phyloP scores from a whole-genome alignment of 1,140 invertebrate genomes.

The Gonatopus flavifemur region DNA sequence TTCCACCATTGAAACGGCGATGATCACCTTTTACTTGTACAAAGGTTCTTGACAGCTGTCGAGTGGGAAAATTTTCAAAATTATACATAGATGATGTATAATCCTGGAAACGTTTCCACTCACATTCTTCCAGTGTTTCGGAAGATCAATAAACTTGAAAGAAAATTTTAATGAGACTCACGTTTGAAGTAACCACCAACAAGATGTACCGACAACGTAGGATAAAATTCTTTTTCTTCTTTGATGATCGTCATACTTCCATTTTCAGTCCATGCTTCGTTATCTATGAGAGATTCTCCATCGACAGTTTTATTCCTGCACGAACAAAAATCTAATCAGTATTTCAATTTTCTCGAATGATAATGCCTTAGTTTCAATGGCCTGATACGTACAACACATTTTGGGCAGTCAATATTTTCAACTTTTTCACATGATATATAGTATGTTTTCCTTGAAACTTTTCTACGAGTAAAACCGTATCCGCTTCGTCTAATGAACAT shows the following conservation, averaged over 20 bases:
- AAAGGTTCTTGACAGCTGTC: neutral
- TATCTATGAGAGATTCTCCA: constrained; percentile 37
- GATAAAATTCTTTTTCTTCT: constrained; percentile 35
- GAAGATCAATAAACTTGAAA: neutral
- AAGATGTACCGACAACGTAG: constrained; percentile 51
- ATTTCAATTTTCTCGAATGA: no score
- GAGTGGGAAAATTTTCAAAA: neutral
- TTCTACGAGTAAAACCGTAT: constrained; percentile 65
- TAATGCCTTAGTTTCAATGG: no score
- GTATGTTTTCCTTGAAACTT: constrained; percentile 61
- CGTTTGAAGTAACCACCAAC: constrained; percentile 56
- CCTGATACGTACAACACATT: constrained; percentile 49
- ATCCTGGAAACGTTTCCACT: no score
- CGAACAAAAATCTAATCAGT: constrained; percentile 7
- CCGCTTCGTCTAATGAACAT: constrained; percentile 62
- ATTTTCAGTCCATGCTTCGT: constrained; percentile 42
- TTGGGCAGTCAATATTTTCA: constrained; percentile 48
- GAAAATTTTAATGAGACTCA: constrained; percentile 31
- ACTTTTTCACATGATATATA: constrained; percentile 58
- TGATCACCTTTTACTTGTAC: no score
- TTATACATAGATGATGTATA: no score
- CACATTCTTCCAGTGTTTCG: no score
- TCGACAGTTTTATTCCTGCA: constrained; percentile 35
- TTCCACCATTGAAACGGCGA: no score
- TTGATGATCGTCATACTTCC: constrained; percentile 33